A percentile compares a stretch with the other conserved stretches of the same genome.
Conservation (phyloP, 2,888 invertebrate species). For the Ennomos quercinarius region DNA sequence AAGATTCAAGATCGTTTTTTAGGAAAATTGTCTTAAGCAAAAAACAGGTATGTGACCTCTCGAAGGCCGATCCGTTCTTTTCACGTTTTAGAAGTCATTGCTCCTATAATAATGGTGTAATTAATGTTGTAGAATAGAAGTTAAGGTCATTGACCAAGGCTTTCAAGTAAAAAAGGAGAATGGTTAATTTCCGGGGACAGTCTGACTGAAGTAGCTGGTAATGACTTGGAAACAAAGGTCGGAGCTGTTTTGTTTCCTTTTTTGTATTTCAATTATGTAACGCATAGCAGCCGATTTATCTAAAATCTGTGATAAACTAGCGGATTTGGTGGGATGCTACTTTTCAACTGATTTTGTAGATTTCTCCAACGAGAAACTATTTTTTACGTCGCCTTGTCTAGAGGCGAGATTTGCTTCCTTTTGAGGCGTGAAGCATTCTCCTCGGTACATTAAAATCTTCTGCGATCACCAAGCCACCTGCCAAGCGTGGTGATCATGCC, state of each 20-base stretch:
- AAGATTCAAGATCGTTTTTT: slow-evolving; percentile 8
- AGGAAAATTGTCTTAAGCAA: slow-evolving; percentile 33
- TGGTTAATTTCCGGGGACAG: slow-evolving; percentile 28
- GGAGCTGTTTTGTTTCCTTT: neutral
- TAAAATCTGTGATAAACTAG: no score
- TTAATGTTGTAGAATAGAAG: slow-evolving; percentile 55
- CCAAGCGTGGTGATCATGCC: no score
- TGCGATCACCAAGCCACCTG: no score
- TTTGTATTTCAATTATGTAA: neutral
- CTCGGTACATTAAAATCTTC: no score
- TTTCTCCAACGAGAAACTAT: no score
- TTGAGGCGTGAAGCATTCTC: no score
- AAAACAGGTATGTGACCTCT: slow-evolving; percentile 54
- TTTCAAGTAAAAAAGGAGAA: slow-evolving; percentile 29
- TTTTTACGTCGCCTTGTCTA: no score
- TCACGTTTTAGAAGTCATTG: slow-evolving; percentile 47
- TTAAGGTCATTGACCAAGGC: slow-evolving; percentile 37
- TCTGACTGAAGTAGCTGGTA: slow-evolving; percentile 22
- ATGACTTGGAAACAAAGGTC: slow-evolving; percentile 2
- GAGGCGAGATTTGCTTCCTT: no score
- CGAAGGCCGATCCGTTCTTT: slow-evolving; percentile 58
- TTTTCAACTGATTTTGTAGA: no score
- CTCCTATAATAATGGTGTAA: slow-evolving; percentile 62
- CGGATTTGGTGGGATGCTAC: no score
- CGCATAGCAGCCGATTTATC: no score